Base-by-base conservation (phyloP, 2,888 invertebrate species). In the Synanthedon andrenaeformis region DNA sequence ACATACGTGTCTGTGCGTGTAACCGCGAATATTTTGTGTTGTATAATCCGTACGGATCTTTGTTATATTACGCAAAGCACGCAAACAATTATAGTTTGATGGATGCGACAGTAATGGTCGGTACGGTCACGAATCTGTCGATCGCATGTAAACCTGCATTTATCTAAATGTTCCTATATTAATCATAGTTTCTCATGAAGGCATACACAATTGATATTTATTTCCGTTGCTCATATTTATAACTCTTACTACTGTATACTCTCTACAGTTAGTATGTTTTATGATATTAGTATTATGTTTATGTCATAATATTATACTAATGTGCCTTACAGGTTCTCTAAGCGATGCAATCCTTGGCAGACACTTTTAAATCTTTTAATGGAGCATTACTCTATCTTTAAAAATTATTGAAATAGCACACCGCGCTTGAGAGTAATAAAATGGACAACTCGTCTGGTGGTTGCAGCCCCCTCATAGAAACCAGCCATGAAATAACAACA, bases 1-100 rank as follows among this genome's bases (percentile, higher is more conserved):
- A 55, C 60, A 60, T 59, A 54, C 57, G 58, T 59, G n/a, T n/a
- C n/a, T n/a, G 35, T 35, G 35, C 10, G 35, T 35, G 35, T 35
- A 35, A 35, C 35, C 35, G 35, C 35, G 45, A 45, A 60, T 66
- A 64, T 61, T 58, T 66, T 59, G 58, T 14, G 60, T 61, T 60
- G 62, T 57, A 58, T 58, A 62, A 63, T 55, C 52, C 53, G 42
- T 54, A 42, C 42, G 56, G 14, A 45, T 14, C 58, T 58, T 57
- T 60, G 63, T 65, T 58, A 61, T 14, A 45, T 45, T 45, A 45
- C 13, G n/a, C 45, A 13, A n/a, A 45, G n/a, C 14, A 45, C 45
- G 45, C 45, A 45, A 45, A 45, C 13, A 45, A n/a, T 14, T 13
- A 45, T 45, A 45, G 45, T 6, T 45, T 45, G 45, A 45, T 45